phyloP scores from a whole-genome alignment of 2,797 vertebrate species.

The Glyptemys insculpta region DNA sequence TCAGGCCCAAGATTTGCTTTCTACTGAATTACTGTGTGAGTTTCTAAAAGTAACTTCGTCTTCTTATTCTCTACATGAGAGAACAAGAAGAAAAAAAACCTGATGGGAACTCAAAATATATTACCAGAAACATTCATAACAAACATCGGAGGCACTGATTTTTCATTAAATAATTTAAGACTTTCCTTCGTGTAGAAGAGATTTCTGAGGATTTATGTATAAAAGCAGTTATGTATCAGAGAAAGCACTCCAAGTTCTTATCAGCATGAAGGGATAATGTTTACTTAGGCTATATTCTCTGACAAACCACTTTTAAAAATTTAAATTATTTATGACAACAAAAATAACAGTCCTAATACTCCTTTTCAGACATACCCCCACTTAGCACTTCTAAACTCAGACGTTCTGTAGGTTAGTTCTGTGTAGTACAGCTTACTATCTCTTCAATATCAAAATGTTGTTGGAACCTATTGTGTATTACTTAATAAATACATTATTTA shows the following conservation, averaged over 20 bases:
- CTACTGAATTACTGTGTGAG: not conserved
- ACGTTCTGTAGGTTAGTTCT: not conserved
- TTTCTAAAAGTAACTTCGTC: not conserved
- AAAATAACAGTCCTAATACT: constrained; percentile 63
- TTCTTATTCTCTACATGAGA: not conserved
- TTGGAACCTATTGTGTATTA: constrained; percentile 64
- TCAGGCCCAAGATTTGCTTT: not conserved
- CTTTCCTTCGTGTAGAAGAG: constrained; percentile 8
- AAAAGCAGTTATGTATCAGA: constrained; percentile 27
- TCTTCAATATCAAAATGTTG: constrained; percentile 61
- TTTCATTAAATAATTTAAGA: constrained; percentile 9
- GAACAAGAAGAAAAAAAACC: not conserved
- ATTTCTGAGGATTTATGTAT: constrained; percentile 58
- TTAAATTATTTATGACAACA: constrained; percentile 58
- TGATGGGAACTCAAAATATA: not conserved
- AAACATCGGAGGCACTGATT: not conserved
- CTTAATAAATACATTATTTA: constrained; percentile 65
- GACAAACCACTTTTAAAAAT: constrained; percentile 42
- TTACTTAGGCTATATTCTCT: constrained; percentile 45
- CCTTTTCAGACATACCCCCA: constrained; percentile 30
- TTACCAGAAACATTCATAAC: not conserved
- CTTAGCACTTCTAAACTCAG: constrained; percentile 8
- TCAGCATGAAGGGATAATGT: constrained; percentile 25
- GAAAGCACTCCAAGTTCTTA: not conserved
- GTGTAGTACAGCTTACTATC: not conserved